These are phyloP conservation scores for Spisula solida DNA, from an alignment of 2,888 invertebrate genomes.

Conservation along the genomic window DNA sequence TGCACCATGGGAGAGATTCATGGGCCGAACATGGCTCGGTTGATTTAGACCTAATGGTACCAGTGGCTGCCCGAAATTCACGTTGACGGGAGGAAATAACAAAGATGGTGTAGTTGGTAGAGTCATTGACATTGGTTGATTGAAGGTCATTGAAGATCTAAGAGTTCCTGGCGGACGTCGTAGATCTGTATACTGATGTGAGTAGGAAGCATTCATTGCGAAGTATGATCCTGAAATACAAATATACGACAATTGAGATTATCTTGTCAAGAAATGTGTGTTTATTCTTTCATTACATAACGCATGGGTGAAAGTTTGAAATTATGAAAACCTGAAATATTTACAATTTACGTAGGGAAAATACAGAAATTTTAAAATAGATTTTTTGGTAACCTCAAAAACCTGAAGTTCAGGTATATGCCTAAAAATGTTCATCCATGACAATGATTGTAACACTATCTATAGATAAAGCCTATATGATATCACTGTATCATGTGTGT, in stretches of 20 bases:
- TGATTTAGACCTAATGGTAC: neutral
- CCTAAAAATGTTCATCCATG: too few species aligned
- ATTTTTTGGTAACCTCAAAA: too few species aligned
- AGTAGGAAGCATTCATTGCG: constrained; percentile 80
- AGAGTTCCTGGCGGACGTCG: constrained; percentile 46
- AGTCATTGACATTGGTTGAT: constrained; percentile 52
- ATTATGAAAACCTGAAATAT: too few species aligned
- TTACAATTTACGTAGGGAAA: too few species aligned
- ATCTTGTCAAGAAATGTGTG: too few species aligned
- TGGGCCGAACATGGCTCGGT: constrained; percentile 38
- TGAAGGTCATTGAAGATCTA: constrained; percentile 54
- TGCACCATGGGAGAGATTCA: constrained; percentile 51
- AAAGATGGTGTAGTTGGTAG: constrained; percentile 52
- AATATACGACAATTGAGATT: neutral
- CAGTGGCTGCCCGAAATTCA: constrained; percentile 51
- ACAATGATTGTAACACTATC: too few species aligned
- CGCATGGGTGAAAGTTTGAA: too few species aligned
- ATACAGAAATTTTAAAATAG: too few species aligned
- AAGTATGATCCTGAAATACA: constrained; percentile 81
- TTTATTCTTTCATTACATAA: too few species aligned
- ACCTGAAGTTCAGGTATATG: too few species aligned
- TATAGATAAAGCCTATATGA: too few species aligned
- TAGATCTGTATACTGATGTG: constrained; percentile 81
- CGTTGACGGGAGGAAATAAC: constrained; percentile 48
- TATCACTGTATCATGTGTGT: too few species aligned